A percentile compares a stretch with the other conserved stretches of the same genome.
phyloP scores from a whole-genome alignment of 2,113 vertebrate genomes.

The Sphaerodactylus townsendi region DNA sequence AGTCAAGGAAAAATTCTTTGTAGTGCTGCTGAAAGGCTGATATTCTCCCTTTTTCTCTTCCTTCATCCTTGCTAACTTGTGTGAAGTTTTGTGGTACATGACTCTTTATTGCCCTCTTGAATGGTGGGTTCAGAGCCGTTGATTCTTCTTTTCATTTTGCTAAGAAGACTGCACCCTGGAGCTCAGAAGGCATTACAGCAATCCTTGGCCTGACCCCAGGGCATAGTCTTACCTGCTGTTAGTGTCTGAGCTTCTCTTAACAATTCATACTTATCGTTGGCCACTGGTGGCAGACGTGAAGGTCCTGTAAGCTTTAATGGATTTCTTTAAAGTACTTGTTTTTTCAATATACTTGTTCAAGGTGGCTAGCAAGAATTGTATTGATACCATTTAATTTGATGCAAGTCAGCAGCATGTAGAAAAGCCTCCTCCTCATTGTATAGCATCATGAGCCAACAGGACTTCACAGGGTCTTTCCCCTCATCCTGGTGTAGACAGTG shows the following conservation, averaged over 20 bases:
- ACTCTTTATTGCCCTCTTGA: not conserved
- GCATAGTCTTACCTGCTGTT: not conserved
- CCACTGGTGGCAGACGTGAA: not conserved
- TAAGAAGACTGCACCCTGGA: not conserved
- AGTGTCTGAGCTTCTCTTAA: not conserved
- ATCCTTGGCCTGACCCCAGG: not conserved
- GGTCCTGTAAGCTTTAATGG: too few species aligned
- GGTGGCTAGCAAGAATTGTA: too few species aligned
- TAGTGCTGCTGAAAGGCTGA: not conserved
- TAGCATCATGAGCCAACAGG: too few species aligned
- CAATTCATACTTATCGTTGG: not conserved
- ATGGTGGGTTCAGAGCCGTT: not conserved
- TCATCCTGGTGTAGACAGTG: too few species aligned
- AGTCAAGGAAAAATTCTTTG: not conserved
- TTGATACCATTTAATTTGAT: too few species aligned
- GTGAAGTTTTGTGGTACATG: not conserved
- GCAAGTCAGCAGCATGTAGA: too few species aligned
- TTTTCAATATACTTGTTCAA: too few species aligned
- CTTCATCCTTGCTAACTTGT: not conserved
- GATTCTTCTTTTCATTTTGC: not conserved
- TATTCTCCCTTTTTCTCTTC: not conserved
- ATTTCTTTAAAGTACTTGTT: too few species aligned
- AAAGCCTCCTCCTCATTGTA: too few species aligned
- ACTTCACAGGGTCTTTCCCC: too few species aligned
- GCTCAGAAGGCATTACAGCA: not conserved